Evolutionary conservation across 1,140 invertebrate genomes (phyloP), one percentile per base, ranked within the genome.

Genomic region (Pachyrhynchus sulphureomaculatus): DNA sequence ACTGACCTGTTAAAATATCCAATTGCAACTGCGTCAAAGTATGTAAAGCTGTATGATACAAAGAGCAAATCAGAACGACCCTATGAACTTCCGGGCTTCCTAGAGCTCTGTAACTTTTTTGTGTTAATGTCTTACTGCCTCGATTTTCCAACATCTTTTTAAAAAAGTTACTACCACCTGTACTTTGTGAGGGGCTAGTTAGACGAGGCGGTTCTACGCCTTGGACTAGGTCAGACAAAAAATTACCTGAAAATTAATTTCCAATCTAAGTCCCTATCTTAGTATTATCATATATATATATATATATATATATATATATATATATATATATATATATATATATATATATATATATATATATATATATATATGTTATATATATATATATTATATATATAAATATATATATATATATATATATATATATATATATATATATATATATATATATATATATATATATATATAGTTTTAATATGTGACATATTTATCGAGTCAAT

Each of bases 1-100:
- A n/a, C n/a, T 68, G 78, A 90, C 94, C 96, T 68, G 95, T 96
- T 9, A 99, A 81, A 75, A 99, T 98, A 76, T 98, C 95, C 45
- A 96, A 80, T 75, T 90, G 89, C 64, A 98, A 84, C 77, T 97
- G 93, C 13, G 90, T 90, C 56, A 99, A 82, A 0, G 95, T 96
- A 57, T 86, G 87, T 42, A 98, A 78, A 8, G 93, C 90, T 6
- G 88, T 93, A 76, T 96, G 90, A 78, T 96, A 99, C 73, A 98
- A 83, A 4, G 88, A 88, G 78, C 95, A 98, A 21, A 96, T 88
- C 4, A 91, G 76, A 13, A 90, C 87, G 49, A 96, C 84, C 77
- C 89, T 84, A 44, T 88, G 87, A 18, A 89, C 86, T 65, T 95
- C 89, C 0, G 85, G 83, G 68, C 88, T 90, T 13, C 90, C 91